Conservation (phyloP, 1,140 invertebrate species). For the Drosophila triauraria region DNA sequence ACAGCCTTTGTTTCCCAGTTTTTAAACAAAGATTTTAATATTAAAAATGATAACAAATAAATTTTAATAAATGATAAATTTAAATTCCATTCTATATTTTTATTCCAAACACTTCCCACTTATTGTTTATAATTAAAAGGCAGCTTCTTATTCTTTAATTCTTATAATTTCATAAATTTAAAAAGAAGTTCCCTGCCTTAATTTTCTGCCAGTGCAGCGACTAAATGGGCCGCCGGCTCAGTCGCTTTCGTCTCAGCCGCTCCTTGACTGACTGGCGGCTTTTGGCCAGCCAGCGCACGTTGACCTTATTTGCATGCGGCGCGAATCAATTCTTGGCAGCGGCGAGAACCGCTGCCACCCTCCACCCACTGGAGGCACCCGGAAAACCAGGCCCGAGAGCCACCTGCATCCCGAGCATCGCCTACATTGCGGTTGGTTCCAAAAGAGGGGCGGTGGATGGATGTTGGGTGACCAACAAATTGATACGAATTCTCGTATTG, state of each 20-base stretch:
- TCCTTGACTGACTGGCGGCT: slow-evolving; percentile 51
- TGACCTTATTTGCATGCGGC: slow-evolving; percentile 80
- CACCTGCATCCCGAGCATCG: slow-evolving; percentile 8
- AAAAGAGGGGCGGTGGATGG: slow-evolving; percentile 12
- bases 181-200: too few relatives aligned
- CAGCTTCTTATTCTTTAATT: too few relatives aligned
- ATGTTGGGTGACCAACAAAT: slow-evolving; percentile 70
- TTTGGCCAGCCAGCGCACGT: slow-evolving; percentile 71
- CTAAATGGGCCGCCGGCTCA: slow-evolving; percentile 45
- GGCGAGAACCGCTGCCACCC: neutral
- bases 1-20: too few relatives aligned
- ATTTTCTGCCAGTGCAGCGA: neutral
- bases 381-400: neutral
- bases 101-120: too few relatives aligned
- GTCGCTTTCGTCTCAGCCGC: slow-evolving; percentile 31
- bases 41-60: neutral
- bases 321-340: slow-evolving; percentile 75
- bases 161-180: too few relatives aligned
- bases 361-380: neutral
- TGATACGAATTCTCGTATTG: slow-evolving; percentile 80
- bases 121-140: too few relatives aligned
- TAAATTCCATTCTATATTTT: too few relatives aligned
- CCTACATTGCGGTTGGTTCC: slow-evolving; percentile 56
- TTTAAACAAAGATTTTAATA: too few relatives aligned
- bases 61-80: too few relatives aligned